Evolutionary conservation across 92 coral and sea anemone genomes (phyloP).

Genomic region (Desmophyllum pertusum): DNA sequence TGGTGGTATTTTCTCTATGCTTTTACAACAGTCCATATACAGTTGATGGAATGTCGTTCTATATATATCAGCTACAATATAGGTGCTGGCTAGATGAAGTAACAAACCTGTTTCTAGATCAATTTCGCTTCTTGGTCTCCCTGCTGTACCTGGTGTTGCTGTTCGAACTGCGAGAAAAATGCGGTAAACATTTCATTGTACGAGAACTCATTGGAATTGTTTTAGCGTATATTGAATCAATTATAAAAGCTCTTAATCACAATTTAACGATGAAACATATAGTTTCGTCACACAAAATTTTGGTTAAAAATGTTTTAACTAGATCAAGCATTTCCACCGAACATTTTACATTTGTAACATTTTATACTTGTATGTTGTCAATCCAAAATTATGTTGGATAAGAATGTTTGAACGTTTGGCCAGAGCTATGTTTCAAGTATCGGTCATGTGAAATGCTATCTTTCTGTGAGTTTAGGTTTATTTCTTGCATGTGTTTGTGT

Average conservation of each 20-base stretch:
- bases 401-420: not conserved
- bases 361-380: not conserved
- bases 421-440: not conserved
- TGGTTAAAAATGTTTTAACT: not conserved
- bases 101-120: constrained; percentile 78
- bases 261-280: no score
- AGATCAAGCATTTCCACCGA: not conserved
- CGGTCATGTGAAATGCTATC: not conserved
- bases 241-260: no score
- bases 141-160: constrained; percentile 11
- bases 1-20: no score
- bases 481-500: not conserved
- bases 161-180: constrained; percentile 15
- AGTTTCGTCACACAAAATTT: not conserved
- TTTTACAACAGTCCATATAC: no score
- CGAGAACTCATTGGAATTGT: not conserved
- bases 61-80: no score
- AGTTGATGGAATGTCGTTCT: no score
- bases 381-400: not conserved
- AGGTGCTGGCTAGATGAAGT: not conserved
- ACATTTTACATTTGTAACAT: not conserved
- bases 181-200: not conserved
- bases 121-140: constrained; percentile 78
- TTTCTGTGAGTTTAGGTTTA: not conserved
- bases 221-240: no score